Evolutionary conservation across 2,113 vertebrate species (phyloP).

Genomic region (Corythaeola cristata): DNA sequence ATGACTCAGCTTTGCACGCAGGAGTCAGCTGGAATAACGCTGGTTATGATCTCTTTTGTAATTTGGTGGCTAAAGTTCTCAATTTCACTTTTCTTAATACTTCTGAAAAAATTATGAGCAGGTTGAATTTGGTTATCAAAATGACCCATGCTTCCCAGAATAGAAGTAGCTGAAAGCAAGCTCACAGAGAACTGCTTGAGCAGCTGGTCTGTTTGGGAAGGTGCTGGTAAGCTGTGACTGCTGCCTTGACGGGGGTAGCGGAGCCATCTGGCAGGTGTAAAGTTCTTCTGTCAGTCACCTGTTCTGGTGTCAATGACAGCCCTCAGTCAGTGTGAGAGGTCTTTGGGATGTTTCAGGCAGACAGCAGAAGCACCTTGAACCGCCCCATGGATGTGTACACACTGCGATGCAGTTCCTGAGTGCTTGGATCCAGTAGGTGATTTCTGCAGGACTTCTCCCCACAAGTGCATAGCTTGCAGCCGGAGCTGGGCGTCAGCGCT

Average conservation of each 20-base stretch:
- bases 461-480: not conserved
- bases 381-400: accelerated
- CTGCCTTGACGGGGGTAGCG: accelerated
- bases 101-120: not conserved
- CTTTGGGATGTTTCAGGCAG: not conserved
- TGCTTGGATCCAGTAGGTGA: not conserved
- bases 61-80: not conserved
- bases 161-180: not conserved
- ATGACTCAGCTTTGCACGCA: not conserved
- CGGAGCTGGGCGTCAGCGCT: not conserved
- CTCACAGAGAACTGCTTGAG: not conserved
- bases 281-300: not conserved
- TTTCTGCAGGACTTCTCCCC: not conserved
- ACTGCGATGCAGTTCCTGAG: not conserved
- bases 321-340: not conserved
- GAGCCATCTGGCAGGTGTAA: not conserved
- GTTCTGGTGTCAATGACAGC: not conserved
- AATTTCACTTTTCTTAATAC: not conserved
- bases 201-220: not conserved
- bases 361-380: not conserved
- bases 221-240: not conserved
- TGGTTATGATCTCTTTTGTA: not conserved
- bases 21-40: not conserved
- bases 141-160: not conserved
- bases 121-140: not conserved